phyloP scores from a whole-genome alignment of 1,140 invertebrate genomes.

The Drosophila mojavensis region DNA sequence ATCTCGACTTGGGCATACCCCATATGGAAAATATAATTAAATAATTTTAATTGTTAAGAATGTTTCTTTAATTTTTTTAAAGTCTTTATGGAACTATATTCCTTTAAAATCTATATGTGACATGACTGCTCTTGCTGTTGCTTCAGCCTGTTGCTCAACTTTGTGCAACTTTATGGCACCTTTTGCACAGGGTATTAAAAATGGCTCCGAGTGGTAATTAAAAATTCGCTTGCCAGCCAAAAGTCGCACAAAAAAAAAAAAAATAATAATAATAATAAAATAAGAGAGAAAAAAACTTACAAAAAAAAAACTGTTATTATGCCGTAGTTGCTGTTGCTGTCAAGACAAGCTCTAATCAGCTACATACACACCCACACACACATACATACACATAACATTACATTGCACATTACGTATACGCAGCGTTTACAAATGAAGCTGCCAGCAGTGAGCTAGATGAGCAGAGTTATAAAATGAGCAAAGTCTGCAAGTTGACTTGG shows the following conservation, averaged over 20 bases:
- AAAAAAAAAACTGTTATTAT: constrained; percentile 51
- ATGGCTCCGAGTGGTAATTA: constrained; percentile 49
- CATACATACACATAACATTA: constrained; percentile 21
- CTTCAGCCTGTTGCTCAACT: neutral
- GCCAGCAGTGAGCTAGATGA: constrained; percentile 35
- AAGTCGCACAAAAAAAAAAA: constrained; percentile 43
- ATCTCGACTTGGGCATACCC: too few relatives aligned
- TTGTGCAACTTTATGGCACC: neutral
- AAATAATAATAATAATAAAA: constrained; percentile 11
- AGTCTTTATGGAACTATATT: too few relatives aligned
- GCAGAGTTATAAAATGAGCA: constrained; percentile 28
- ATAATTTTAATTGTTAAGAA: too few relatives aligned
- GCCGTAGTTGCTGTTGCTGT: constrained; percentile 38
- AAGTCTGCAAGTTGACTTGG: constrained; percentile 24
- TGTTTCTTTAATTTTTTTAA: too few relatives aligned
- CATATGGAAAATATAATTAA: too few relatives aligned
- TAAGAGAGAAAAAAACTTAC: neutral
- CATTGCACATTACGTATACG: constrained; percentile 58
- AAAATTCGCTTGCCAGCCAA: constrained; percentile 54
- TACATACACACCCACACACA: constrained; percentile 33
- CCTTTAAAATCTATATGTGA: too few relatives aligned
- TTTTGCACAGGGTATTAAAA: constrained; percentile 24
- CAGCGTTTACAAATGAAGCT: constrained; percentile 70
- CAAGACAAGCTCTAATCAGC: constrained; percentile 55
- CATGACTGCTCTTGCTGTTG: neutral